Evolutionary conservation across 2,113 vertebrate species (phyloP).

Genomic region (Odocoileus virginianus): DNA sequence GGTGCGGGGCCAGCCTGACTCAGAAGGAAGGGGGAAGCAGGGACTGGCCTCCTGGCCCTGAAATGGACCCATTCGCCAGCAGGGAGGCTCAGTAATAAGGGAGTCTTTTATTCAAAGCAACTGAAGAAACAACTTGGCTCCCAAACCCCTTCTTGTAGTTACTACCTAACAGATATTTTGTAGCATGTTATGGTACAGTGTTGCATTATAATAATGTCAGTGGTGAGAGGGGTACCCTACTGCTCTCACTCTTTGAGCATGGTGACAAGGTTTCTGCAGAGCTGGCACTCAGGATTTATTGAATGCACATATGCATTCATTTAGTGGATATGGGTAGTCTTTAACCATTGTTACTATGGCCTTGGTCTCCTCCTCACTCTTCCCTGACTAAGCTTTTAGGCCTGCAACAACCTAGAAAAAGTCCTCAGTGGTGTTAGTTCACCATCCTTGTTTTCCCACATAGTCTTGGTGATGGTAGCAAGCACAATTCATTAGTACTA

Average conservation of each 20-base stretch:
- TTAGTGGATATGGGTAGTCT: not conserved
- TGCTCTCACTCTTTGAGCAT: not conserved
- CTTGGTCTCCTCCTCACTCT: not conserved
- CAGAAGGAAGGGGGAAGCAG: not conserved
- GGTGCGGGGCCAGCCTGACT: constrained; percentile 50
- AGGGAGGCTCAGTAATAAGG: not conserved
- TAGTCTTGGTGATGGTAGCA: not conserved
- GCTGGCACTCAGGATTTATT: not conserved
- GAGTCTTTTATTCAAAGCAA: not conserved
- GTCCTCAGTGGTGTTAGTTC: not conserved
- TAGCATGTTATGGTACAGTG: not conserved
- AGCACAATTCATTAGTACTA: not conserved
- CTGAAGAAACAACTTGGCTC: not conserved
- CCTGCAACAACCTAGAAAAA: not conserved
- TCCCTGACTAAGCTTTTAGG: not conserved
- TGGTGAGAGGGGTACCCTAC: not conserved
- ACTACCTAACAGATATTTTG: not conserved
- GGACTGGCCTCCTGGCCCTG: not conserved
- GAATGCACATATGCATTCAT: not conserved
- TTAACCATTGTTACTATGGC: not conserved
- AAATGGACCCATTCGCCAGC: not conserved
- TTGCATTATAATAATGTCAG: not conserved
- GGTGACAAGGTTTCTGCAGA: not conserved
- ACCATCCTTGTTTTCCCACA: not conserved
- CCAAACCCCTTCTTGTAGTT: not conserved